Base-by-base conservation (phyloP, 2,888 invertebrate species). In the Coelogynopora nodosa region DNA sequence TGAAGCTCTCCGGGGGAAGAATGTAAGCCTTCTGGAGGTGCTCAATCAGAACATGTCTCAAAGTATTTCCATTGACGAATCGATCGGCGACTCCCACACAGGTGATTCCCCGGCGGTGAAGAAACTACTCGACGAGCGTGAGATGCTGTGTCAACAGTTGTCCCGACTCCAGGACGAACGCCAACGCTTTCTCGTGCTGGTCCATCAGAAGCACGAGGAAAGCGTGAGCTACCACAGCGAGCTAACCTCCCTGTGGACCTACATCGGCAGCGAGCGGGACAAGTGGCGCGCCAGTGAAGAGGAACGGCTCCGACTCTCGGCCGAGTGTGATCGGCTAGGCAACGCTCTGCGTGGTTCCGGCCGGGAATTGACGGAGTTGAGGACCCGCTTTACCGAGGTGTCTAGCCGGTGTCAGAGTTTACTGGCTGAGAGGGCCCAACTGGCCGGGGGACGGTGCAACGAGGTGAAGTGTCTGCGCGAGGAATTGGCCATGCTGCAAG, bases 171-270 rank as follows among this genome's bases (percentile, higher is more conserved):
- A 91, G 86, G 87, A 88, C 0, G 93, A 93, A 88, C 88, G 92
- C 31, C 92, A 92, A 81, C 91, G 92, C 88, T 91, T 93, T 88
- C 90, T 92, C 26, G 88, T 89, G 0, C 90, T 91, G 27, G 89
- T 96, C 0, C 95, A 95, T 89, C 93, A 94, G 86, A 97, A 97
- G 91, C 96, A 97, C 90, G 94, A 95, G 87, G 96, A 97, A 92
- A 95, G 94, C 90, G 92, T 95, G 30, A 94, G 94, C 88, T 97
- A 96, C 91, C 96, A 97, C 90, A 93, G 93, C 31, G 97, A 97
- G 93, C 95, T 96, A 87, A 95, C 96, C 90, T 93, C 95, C 30
- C 91, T 97, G 80, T 89, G 89, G 18, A 89, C 88, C 0, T 87
- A 89, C 13, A 87, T 91, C 10, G 88, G 87, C 13, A 85, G 88